Evolutionary conservation across 2,888 invertebrate genomes (phyloP), one percentile per base, ranked within the genome.

Genomic region (Andrena bicolor): DNA sequence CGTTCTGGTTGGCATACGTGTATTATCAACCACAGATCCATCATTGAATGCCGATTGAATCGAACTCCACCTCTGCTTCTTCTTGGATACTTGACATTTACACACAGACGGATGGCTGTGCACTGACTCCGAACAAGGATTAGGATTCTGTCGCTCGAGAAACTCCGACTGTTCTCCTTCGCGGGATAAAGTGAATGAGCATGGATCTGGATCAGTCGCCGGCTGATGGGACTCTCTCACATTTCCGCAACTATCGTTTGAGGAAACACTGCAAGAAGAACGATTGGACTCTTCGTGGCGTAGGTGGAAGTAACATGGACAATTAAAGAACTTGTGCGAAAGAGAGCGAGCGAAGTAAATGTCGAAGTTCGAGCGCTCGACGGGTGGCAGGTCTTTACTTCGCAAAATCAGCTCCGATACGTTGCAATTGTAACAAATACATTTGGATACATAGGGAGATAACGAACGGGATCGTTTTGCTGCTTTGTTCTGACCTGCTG

Each of bases 351-450:
- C 86, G 76, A 92, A 92, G 77, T 92, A 92, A 0, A 86, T 89
- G 51, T 89, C 87, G 28, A 93, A 92, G 60, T 93, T 92, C 4
- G 88, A 89, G 32, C 90, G 91, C 80, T 93, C 92, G n/a, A 90
- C 78, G 0, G 90, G 89, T 10, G 92, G 90, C 16, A 93, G 86
- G 51, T 92, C 90, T 35, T 88, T 82, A 75, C 92, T 92, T 60
- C 89, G 89, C 28, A 89, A 64, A n/a, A 93, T 93, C 82, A 93
- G 85, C 80, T 91, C 90, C 10, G 91, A 91, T 0, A 93, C 91
- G 84, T 92, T 92, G 87, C 92, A 93, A 76, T 93, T 92, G 86
- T 93, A 93, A 80, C 92, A 92, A 56, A 89, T 83, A 84, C 92
- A 92, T 41, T 77, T 86, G 58, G 78, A 8, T 56, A 78, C 60